Evolutionary conservation across 2,888 invertebrate species (phyloP), one percentile per base, ranked within the genome.

Genomic region (Papilio elwesi): DNA sequence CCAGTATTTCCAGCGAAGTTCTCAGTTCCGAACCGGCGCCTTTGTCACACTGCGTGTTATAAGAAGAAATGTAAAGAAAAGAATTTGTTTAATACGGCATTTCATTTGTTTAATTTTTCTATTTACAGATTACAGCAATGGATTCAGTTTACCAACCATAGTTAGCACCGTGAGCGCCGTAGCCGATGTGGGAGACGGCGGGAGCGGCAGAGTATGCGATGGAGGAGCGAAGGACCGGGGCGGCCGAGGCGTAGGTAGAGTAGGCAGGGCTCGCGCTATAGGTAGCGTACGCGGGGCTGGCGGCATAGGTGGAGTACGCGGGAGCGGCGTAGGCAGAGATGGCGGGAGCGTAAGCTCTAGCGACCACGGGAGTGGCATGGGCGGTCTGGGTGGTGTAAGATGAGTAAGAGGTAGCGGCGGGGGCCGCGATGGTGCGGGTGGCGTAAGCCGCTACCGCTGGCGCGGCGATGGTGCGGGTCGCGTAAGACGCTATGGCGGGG

Each of bases 141-240:
- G 83, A 85, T 86, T 84, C 85, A 85, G 87, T 87, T 95, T 94
- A 96, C 94, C 95, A 96, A 79, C 92, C 95, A 85, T 96, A 96
- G 83, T 95, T 94, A 77, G 95, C 94, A 78, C 95, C 96, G 77
- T 95, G 94, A 75, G 95, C 96, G 81, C 94, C 93, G 93, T 96
- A 96, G 76, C 94, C 89, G 81, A 95, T 92, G 86, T 95, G 95
- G 74, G 96, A 94, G 38, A 95, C 95, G 77, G 94, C 94, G 77
- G 95, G 94, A 63, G 95, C 95, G 75, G 96, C 95, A 64, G 94
- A 78, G 86, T 79, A 57, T 74, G 78, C 71, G 81, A 81, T 36
- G 79, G 81, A 47, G 83, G 79, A 49, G 83, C 81, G 75, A 82
- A 82, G n/a, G 79, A 38, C 93, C 90, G 95, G 73, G 59, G 77